Conservation (phyloP, 30 jellyfish, hydroid and myxozoan genomes). For the Aurelia sp. region DNA sequence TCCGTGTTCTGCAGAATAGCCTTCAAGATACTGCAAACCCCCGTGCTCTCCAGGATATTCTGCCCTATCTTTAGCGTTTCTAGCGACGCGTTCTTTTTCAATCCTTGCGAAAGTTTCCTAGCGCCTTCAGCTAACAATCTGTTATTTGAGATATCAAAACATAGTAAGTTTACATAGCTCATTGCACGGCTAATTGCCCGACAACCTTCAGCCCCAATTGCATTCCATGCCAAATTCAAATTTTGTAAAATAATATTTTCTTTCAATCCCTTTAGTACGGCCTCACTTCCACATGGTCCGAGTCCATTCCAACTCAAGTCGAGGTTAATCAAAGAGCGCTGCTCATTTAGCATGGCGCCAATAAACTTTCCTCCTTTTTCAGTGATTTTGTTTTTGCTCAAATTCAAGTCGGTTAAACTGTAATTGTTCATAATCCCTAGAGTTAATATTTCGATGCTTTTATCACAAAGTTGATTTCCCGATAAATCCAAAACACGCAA, state of each 20-base stretch:
- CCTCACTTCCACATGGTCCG: slow-evolving; percentile 64
- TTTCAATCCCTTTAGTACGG: slow-evolving; percentile 52
- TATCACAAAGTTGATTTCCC: slow-evolving; percentile 27
- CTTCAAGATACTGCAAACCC: slow-evolving; percentile 38
- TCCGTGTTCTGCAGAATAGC: slow-evolving; percentile 40
- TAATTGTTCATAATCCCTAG: slow-evolving; percentile 44
- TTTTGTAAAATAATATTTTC: slow-evolving; percentile 43
- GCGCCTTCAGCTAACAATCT: slow-evolving; percentile 59
- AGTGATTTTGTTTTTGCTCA: slow-evolving; percentile 44
- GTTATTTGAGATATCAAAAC: slow-evolving; percentile 55
- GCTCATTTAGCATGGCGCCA: slow-evolving; percentile 58
- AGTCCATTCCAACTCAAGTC: slow-evolving; percentile 73
- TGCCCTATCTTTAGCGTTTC: slow-evolving; percentile 33
- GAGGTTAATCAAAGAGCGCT: slow-evolving; percentile 55
- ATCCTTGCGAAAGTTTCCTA: slow-evolving; percentile 17
- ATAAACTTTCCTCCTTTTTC: slow-evolving; percentile 57
- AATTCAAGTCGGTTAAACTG: slow-evolving; percentile 41
- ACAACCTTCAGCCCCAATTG: slow-evolving; percentile 55
- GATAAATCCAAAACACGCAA: slow-evolving; percentile 50
- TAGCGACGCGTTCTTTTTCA: slow-evolving; percentile 30
- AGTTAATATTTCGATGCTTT: slow-evolving; percentile 45
- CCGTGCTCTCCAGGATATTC: slow-evolving; percentile 44
- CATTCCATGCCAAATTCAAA: slow-evolving; percentile 68
- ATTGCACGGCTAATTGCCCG: slow-evolving; percentile 40
- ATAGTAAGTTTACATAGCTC: slow-evolving; percentile 6